These are phyloP conservation scores for Stegana nigrithorax DNA, from an alignment of 2,888 invertebrate genomes.

Conservation along the genomic window DNA sequence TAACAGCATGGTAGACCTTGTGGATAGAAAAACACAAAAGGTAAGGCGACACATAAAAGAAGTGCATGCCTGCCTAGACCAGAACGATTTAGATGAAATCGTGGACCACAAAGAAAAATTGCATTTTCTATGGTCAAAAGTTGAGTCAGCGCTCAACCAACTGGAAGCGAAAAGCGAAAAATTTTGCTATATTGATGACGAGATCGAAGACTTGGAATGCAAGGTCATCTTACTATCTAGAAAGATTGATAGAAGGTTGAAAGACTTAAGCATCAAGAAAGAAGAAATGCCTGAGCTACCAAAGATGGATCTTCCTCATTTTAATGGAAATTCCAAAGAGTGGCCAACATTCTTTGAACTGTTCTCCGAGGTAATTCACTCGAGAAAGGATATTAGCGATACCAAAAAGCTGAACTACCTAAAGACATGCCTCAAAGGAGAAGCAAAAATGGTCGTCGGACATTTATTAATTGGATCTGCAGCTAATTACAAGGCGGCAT, in stretches of 20 bases:
- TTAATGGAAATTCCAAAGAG: not conserved
- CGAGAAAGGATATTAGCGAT: not conserved
- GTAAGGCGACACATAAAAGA: conserved; percentile 1
- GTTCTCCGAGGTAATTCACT: not conserved
- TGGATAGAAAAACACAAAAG: not conserved
- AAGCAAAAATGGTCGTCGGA: not conserved
- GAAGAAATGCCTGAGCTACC: not conserved
- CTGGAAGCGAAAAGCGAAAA: not conserved
- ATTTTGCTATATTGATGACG: not conserved
- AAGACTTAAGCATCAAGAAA: not conserved
- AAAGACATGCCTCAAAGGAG: not conserved
- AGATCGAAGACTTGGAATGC: conserved; percentile 1
- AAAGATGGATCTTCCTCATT: not conserved
- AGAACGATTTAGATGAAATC: not conserved
- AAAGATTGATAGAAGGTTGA: not conserved
- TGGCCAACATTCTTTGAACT: not conserved
- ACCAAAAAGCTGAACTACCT: conserved; percentile 6
- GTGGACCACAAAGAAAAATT: not conserved
- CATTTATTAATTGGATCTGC: not conserved
- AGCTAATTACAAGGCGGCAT: not conserved
- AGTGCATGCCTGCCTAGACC: not conserved
- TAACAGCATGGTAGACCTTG: not conserved
- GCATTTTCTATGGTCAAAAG: not conserved
- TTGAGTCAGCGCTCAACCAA: not conserved
- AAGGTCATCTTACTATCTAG: not conserved